These are phyloP conservation scores for Hyposmocoma kahamanoa DNA, from an alignment of 1,140 invertebrate genomes.

Conservation along the genomic window DNA sequence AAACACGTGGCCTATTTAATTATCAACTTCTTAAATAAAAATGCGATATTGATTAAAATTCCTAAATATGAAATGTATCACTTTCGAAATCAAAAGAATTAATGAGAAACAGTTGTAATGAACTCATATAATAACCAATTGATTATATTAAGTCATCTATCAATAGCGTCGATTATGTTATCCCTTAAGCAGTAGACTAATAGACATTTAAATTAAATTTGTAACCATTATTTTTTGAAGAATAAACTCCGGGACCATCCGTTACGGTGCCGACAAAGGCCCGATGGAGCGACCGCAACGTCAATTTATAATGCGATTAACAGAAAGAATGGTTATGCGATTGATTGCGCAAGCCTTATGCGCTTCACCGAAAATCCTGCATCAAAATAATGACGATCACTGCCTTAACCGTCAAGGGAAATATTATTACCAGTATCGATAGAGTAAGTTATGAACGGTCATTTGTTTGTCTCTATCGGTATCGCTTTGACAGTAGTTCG, in stretches of 20 bases:
- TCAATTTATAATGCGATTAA: slow-evolving; percentile 68
- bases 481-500: slow-evolving; percentile 44
- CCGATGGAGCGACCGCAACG: slow-evolving; percentile 35
- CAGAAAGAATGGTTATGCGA: slow-evolving; percentile 56
- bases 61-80: too few relatives aligned
- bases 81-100: too few relatives aligned
- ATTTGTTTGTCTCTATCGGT: slow-evolving; percentile 40
- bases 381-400: slow-evolving; percentile 35
- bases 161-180: slow-evolving; percentile 14
- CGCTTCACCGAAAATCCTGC: slow-evolving; percentile 30
- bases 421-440: slow-evolving; percentile 15
- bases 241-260: slow-evolving; percentile 41
- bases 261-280: slow-evolving; percentile 51
- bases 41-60: too few relatives aligned
- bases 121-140: slow-evolving; percentile 12
- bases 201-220: slow-evolving; percentile 36
- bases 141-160: slow-evolving; percentile 24
- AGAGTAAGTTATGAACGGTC: slow-evolving; percentile 43
- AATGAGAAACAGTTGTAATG: slow-evolving; percentile 7
- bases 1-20: too few relatives aligned
- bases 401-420: slow-evolving; percentile 28
- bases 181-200: slow-evolving; percentile 27
- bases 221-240: slow-evolving; percentile 37
- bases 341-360: slow-evolving; percentile 39
- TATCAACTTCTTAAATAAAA: too few relatives aligned